Conservation (phyloP, 1,140 invertebrate species). For the Aphidius gifuensis region DNA sequence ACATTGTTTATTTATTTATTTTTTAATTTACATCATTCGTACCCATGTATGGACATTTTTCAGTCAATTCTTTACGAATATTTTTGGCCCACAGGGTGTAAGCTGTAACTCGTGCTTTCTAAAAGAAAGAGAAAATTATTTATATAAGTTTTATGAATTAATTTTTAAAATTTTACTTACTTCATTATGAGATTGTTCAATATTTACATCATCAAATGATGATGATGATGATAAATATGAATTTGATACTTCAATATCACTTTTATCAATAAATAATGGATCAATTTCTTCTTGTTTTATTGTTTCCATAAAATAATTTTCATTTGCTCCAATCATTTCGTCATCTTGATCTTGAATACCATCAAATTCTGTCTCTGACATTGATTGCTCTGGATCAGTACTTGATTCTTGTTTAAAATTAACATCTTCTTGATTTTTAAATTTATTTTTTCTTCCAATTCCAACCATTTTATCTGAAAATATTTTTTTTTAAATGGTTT, state of each 20-base stretch:
- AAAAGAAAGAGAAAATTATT: conserved; percentile 30
- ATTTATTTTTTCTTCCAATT: conserved; percentile 12
- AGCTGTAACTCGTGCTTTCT: conserved; percentile 78
- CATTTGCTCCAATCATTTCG: conserved; percentile 39
- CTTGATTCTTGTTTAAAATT: conserved; percentile 38
- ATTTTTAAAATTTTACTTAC: too few species aligned
- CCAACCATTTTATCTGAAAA: conserved; percentile 33
- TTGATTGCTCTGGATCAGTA: conserved; percentile 51
- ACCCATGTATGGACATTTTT: conserved; percentile 75
- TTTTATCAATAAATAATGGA: conserved; percentile 53
- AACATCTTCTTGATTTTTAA: conserved; percentile 43
- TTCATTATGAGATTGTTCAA: too few species aligned
- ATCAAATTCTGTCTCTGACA: conserved; percentile 59
- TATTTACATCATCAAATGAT: too few species aligned
- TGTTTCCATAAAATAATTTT: conserved; percentile 54
- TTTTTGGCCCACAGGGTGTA: conserved; percentile 89
- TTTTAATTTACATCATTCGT: conserved; percentile 33
- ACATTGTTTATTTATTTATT: background rate
- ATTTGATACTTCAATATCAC: background rate
- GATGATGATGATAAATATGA: too few species aligned
- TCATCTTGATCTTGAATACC: conserved; percentile 58
- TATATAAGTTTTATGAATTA: too few species aligned
- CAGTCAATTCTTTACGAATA: conserved; percentile 68
- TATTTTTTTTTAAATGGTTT: conserved; percentile 45
- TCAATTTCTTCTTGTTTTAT: conserved; percentile 51